These are phyloP conservation scores for Adelges cooleyi DNA, from an alignment of 1,140 invertebrate genomes.

Conservation along the genomic window DNA sequence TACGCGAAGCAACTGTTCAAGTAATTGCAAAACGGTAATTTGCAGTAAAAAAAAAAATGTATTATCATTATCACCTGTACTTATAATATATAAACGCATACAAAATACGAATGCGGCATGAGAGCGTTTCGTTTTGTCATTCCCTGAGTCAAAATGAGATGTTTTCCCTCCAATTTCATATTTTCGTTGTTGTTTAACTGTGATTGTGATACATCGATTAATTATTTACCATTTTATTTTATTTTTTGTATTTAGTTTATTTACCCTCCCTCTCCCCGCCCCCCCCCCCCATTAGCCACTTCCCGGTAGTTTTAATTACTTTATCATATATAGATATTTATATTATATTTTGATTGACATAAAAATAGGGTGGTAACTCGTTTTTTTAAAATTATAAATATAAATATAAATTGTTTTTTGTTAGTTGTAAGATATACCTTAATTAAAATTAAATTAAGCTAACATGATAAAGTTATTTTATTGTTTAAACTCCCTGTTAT, in stretches of 20 bases:
- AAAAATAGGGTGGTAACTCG: conserved; percentile 10
- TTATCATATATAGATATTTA: not conserved
- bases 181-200: not conserved
- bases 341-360: not conserved
- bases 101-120: not conserved
- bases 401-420: no score
- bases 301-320: no score
- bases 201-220: conserved; percentile 8
- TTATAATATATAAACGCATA: no score
- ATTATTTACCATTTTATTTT: not conserved
- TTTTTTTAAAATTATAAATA: no score
- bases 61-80: no score
- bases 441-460: not conserved
- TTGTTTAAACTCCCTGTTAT: conserved; percentile 6
- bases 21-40: conserved; percentile 43
- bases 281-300: not conserved
- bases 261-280: not conserved
- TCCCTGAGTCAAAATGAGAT: not conserved
- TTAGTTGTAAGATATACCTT: no score
- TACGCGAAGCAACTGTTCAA: conserved; percentile 71
- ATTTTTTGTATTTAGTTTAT: not conserved
- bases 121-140: not conserved
- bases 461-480: not conserved
- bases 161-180: not conserved
- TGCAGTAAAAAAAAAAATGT: no score